A percentile compares a stretch with the other conserved stretches of the same genome.
phyloP scores from a whole-genome alignment of 2,888 invertebrate genomes.

The Nomada flava region DNA sequence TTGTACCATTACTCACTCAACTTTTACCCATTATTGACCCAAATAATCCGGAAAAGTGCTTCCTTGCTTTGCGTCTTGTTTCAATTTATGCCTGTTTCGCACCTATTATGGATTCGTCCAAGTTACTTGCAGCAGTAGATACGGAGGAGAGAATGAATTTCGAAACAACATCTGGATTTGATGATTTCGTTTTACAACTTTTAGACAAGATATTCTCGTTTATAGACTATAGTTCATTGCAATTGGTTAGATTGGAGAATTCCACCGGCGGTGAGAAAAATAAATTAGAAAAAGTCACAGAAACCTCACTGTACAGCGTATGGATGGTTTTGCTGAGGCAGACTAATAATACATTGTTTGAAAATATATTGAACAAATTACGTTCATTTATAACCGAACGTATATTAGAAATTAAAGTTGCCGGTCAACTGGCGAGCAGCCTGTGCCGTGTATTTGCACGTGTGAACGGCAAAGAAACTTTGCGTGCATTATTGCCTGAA shows the following conservation, averaged over 20 bases:
- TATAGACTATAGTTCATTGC: conserved; percentile 89
- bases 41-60: conserved; percentile 92
- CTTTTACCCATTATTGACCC: conserved; percentile 95
- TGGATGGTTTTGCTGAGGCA: conserved; percentile 90
- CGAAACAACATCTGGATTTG: conserved; percentile 93
- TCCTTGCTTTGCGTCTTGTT: conserved; percentile 92
- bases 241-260: conserved; percentile 88
- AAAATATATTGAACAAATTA: conserved; percentile 90
- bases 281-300: conserved; percentile 89
- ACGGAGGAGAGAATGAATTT: conserved; percentile 92
- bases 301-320: conserved; percentile 89
- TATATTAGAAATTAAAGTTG: conserved; percentile 93
- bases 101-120: conserved; percentile 94
- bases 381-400: conserved; percentile 90
- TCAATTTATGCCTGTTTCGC: conserved; percentile 91
- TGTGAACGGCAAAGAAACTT: conserved; percentile 89
- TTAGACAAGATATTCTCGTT: conserved; percentile 91
- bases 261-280: conserved; percentile 85
- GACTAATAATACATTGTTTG: conserved; percentile 87
- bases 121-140: conserved; percentile 89
- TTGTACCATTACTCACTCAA: conserved; percentile 92
- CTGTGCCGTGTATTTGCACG: conserved; percentile 88
- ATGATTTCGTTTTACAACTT: conserved; percentile 95
- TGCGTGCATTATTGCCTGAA: conserved; percentile 90
- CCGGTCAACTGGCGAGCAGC: conserved; percentile 92